These are phyloP conservation scores for Pseudoips prasinana DNA, from an alignment of 2,888 invertebrate genomes.

Conservation along the genomic window DNA sequence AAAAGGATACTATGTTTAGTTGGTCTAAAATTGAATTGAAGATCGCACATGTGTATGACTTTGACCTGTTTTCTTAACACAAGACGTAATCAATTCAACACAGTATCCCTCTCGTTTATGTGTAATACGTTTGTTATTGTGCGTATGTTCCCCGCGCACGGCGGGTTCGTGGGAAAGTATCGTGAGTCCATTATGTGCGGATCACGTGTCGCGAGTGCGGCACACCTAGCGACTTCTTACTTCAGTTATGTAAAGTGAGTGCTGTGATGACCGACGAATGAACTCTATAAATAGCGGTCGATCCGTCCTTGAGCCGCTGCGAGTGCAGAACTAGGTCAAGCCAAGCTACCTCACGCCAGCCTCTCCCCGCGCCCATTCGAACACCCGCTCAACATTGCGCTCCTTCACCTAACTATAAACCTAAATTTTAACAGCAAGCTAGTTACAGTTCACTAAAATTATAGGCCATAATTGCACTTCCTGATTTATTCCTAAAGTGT, in stretches of 20 bases:
- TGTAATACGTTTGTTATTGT: slow-evolving; percentile 53
- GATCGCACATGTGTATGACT: slow-evolving; percentile 32
- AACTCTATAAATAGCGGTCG: slow-evolving; percentile 78
- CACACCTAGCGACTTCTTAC: slow-evolving; percentile 59
- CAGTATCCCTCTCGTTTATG: slow-evolving; percentile 32
- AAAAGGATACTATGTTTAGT: too few species aligned
- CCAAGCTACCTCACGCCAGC: slow-evolving; percentile 59
- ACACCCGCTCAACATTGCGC: slow-evolving; percentile 31
- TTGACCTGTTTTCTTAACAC: slow-evolving; percentile 41
- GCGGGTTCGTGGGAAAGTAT: slow-evolving; percentile 60
- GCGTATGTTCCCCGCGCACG: slow-evolving; percentile 43
- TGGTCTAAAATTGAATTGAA: too few species aligned
- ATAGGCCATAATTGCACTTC: slow-evolving; percentile 41
- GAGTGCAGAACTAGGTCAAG: slow-evolving; percentile 75
- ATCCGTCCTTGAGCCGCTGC: slow-evolving; percentile 77
- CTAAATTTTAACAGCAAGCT: background rate
- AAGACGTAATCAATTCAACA: slow-evolving; percentile 24
- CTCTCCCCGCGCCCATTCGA: slow-evolving; percentile 45
- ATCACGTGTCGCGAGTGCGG: slow-evolving; percentile 50
- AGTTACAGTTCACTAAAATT: too few species aligned
- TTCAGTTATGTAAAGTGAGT: slow-evolving; percentile 75
- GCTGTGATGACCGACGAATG: slow-evolving; percentile 71
- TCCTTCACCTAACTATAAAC: background rate
- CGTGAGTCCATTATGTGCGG: slow-evolving; percentile 38
- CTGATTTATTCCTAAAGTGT: slow-evolving; percentile 35